Percentiles rank a stretch among this genome's conserved stretches.
phyloP scores from a whole-genome alignment of 2,888 invertebrate species.

The Incurvaria masculella region DNA sequence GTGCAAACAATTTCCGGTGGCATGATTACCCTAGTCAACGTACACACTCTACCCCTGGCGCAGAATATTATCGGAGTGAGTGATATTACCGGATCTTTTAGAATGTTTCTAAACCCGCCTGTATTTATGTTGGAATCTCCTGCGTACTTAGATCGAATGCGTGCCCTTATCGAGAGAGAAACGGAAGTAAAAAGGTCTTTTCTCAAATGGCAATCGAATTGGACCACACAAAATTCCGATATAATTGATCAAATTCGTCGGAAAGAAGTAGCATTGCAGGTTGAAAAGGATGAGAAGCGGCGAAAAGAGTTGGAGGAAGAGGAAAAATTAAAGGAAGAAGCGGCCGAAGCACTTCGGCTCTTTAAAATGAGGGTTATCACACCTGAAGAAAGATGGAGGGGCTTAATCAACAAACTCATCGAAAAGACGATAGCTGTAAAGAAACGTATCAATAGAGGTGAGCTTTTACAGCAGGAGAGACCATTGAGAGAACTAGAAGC shows the following conservation, averaged over 20 bases:
- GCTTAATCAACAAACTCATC: constrained; percentile 63
- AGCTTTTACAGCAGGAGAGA: constrained; percentile 57
- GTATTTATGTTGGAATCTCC: constrained; percentile 47
- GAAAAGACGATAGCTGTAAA: constrained; percentile 61
- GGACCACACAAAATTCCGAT: constrained; percentile 44
- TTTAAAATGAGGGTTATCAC: constrained; percentile 37
- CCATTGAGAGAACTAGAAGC: constrained; percentile 58
- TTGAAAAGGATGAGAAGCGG: constrained; percentile 43
- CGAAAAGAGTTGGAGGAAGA: constrained; percentile 34
- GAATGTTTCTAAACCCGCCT: constrained; percentile 59
- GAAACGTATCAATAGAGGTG: constrained; percentile 59
- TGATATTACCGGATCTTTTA: constrained; percentile 65
- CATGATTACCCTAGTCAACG: constrained; percentile 60
- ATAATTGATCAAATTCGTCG: constrained; percentile 36
- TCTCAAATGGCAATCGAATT: constrained; percentile 59
- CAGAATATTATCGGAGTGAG: constrained; percentile 64
- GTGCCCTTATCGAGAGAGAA: constrained; percentile 51
- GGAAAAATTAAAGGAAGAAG: constrained; percentile 46
- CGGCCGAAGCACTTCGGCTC: constrained; percentile 45
- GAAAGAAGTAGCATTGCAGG: constrained; percentile 39
- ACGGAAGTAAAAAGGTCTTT: constrained; percentile 49
- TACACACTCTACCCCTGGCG: constrained; percentile 54
- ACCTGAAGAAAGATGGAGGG: constrained; percentile 58
- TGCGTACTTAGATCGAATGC: constrained; percentile 37
- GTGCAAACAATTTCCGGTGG: constrained; percentile 64